A percentile compares a stretch with the other conserved stretches of the same genome.
Conservation (phyloP, 1,140 invertebrate species). For the Panagrolaimus sp. region DNA sequence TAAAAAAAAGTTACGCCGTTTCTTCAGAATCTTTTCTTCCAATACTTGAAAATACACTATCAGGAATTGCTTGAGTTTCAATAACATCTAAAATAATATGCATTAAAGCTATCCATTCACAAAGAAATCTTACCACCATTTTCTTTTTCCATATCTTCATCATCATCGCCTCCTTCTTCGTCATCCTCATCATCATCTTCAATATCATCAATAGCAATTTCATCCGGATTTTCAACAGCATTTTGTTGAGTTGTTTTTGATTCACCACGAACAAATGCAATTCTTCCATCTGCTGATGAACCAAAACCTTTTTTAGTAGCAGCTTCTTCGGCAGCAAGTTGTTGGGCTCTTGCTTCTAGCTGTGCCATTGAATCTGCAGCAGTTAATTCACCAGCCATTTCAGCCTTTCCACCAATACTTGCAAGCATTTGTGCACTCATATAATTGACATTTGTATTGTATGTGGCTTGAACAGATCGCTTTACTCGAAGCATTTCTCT, state of each 20-base stretch:
- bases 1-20: no score
- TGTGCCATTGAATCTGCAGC: slow-evolving; percentile 52
- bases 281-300: slow-evolving; percentile 35
- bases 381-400: slow-evolving; percentile 49
- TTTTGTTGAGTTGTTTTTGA: slow-evolving; percentile 40
- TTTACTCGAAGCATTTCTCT: slow-evolving; percentile 97
- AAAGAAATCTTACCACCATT: not conserved
- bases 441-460: slow-evolving; percentile 68
- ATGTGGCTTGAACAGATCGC: slow-evolving; percentile 62
- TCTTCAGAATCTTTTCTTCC: not conserved
- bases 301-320: slow-evolving; percentile 28
- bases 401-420: slow-evolving; percentile 42
- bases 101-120: no score
- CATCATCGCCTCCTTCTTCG: slow-evolving; percentile 30
- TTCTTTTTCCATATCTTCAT: slow-evolving; percentile 8
- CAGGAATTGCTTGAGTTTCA: slow-evolving; percentile 11
- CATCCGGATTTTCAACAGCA: slow-evolving; percentile 56
- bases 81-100: not conserved
- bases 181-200: slow-evolving; percentile 48
- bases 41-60: slow-evolving; percentile 5
- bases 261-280: slow-evolving; percentile 54
- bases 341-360: slow-evolving; percentile 45
- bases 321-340: slow-evolving; percentile 39
- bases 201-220: slow-evolving; percentile 54
- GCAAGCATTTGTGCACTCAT: slow-evolving; percentile 70